Evolutionary conservation across 1,140 invertebrate species (phyloP), one percentile per base, ranked within the genome.

Genomic region (Cotesia vestalis): DNA sequence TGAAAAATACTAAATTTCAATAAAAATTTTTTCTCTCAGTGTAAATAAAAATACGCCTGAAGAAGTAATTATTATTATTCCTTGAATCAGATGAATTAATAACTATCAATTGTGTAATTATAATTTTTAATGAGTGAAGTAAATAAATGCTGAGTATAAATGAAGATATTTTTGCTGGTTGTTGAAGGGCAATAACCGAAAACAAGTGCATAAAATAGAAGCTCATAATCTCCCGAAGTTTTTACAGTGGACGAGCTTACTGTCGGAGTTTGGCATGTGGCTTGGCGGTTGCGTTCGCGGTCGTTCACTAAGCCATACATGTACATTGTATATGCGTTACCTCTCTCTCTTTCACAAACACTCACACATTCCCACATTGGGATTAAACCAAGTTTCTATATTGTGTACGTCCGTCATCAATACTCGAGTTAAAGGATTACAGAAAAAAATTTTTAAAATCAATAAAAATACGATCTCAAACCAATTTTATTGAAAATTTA

Each of bases 301-400:
- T 59, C 36, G 53, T 69, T 69, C 3, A n/a, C 34, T 35, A 69
- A 69, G 57, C 66, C 66, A 59, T n/a, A 35, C 51, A 55, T 67
- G 12, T 20, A 51, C 11, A 53, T 9, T 36, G 34, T 38, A 46
- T 11, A 6, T 46, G 40, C 40, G 5, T 46, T 46, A 46, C n/a
- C 27, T 63, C 61, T 34, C 35, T 69, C 38, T 27, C 51, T 34
- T 9, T 12, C 52, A 68, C 27, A 27, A 27, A 27, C 34, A 38
- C 62, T 4, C 38, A 6, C 9, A 14, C 35, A 64, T n/a, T 38
- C 40, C 5, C 40, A 46, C 40, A 46, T 46, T 9, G 11, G 6
- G 11, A 46, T 11, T 46, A 46, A 9, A 46, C 6, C 40, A 9
- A 46, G 40, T 46, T 46, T 46, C 40, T 46, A 46, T 46, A 6